Base-by-base conservation (phyloP, 2,113 vertebrate genomes). In the Podarcis muralis region DNA sequence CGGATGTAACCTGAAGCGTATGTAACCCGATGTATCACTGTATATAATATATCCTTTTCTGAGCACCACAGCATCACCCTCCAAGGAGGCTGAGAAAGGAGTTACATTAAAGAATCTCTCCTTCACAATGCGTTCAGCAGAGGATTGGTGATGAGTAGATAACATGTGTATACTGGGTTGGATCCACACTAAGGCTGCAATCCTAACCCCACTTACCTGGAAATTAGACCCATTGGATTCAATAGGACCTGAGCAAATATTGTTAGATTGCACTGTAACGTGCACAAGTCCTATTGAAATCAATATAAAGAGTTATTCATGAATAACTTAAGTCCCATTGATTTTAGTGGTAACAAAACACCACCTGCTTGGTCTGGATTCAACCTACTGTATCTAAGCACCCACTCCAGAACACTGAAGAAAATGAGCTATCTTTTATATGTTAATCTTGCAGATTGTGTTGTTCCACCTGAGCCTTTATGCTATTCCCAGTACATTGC, bases 391-490 rank as follows among this genome's bases (percentile, higher is more conserved):
- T 71, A 8, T 43, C 43, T 53, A 69, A 68, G 13, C 40, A 53
- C n/a, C 20, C 22, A 69, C 43, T 9, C 43, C 18, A 87, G 15
- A 35, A 8, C 30, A n/a, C 6, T 53, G 40, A 32, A 68, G 30
- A 32, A 48, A 32, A 23, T 15, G 13, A 25, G 40, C 40, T 84
- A 30, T 68, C 13, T 13, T 57, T 9, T n/a, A 30, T n/a, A 30
- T 0, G 30, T 37, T 80, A 27, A 30, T 59, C 75, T 81, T 2
- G 23, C 27, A 8, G 59, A 48, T 9, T 71, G 66, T 23, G 37
- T 3, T 0, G 11, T 37, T 2, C 1, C 0, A 12, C 1, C 32
- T 37, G 37, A 40, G 35, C 5, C 2, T 9, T 9, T 18, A 18
- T n/a, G 32, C 68, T 35, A 74, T 72, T 81, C 57, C 32, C 13